Percentiles rank a stretch among this genome's conserved stretches.
These are phyloP conservation scores for Origma solitaria DNA, from an alignment of 2,113 vertebrate species.

Conservation along the genomic window DNA sequence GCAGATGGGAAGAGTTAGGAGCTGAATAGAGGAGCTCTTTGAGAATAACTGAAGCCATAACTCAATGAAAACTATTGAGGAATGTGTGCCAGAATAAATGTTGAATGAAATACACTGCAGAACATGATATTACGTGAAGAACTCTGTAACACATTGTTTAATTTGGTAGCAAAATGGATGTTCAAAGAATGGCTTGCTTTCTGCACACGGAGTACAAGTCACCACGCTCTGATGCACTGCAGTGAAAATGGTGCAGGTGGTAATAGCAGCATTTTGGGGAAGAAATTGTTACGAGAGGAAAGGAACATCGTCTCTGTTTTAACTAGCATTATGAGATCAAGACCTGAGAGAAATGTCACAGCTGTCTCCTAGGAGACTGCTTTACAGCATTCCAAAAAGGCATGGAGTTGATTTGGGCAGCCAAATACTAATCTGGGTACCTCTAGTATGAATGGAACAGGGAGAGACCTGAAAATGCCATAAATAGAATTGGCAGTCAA, in stretches of 20 bases:
- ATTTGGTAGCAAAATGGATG: not conserved
- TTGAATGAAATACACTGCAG: not conserved
- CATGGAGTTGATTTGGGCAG: not conserved
- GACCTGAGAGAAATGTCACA: not conserved
- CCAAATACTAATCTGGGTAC: not conserved
- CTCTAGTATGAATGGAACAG: not conserved
- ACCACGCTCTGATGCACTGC: not conserved
- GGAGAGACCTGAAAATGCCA: not conserved
- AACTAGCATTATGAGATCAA: not conserved
- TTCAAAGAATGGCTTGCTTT: not conserved
- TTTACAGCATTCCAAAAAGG: not conserved
- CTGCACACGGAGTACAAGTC: not conserved
- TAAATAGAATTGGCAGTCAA: constrained; percentile 11
- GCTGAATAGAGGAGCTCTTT: not conserved
- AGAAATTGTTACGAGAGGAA: not conserved
- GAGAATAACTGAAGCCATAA: not conserved
- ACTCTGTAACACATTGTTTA: not conserved
- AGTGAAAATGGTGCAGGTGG: not conserved
- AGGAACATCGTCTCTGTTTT: not conserved
- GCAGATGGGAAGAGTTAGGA: not conserved
- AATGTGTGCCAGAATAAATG: not conserved
- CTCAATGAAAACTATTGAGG: not conserved
- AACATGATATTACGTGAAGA: not conserved
- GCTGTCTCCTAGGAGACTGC: not conserved
- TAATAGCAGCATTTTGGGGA: not conserved